Percentiles rank a stretch among this genome's conserved stretches.
phyloP scores from a whole-genome alignment of 2,888 invertebrate genomes.

The Dermolepida albohirtum region DNA sequence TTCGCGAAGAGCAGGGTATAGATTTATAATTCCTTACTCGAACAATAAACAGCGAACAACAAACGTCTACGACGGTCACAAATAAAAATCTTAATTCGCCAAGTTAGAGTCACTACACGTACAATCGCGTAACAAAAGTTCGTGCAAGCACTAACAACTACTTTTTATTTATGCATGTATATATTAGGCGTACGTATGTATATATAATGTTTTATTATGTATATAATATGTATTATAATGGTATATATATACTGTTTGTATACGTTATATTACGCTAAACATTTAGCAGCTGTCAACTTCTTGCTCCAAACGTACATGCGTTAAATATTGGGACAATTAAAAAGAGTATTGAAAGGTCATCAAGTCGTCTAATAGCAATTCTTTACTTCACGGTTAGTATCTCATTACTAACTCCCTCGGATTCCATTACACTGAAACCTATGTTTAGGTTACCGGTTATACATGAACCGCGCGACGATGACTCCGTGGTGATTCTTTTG shows the following conservation, averaged over 20 bases:
- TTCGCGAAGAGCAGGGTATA: slow-evolving; percentile 24
- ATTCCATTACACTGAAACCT: too few species aligned
- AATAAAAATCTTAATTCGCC: slow-evolving; percentile 34
- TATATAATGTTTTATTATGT: slow-evolving; percentile 11
- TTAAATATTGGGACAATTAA: too few species aligned
- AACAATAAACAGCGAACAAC: slow-evolving; percentile 20
- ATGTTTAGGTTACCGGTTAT: too few species aligned
- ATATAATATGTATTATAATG: slow-evolving; percentile 1
- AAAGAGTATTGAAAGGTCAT: too few species aligned
- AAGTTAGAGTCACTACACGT: slow-evolving; percentile 38
- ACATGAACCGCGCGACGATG: too few species aligned
- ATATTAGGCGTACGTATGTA: slow-evolving; percentile 16
- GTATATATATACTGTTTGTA: neutral
- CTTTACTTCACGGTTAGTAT: too few species aligned
- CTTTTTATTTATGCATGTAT: slow-evolving; percentile 10
- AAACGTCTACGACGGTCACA: slow-evolving; percentile 18
- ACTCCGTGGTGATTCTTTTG: too few species aligned
- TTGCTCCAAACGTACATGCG: too few species aligned
- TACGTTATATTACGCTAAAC: neutral
- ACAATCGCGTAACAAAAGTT: slow-evolving; percentile 40
- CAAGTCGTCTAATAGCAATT: too few species aligned
- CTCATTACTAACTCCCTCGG: too few species aligned
- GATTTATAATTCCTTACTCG: slow-evolving; percentile 33
- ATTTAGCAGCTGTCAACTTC: neutral
- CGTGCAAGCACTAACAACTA: slow-evolving; percentile 35